Evolutionary conservation across 92 coral and sea anemone genomes (phyloP), one percentile per base, ranked within the genome.

Genomic region (Nematostella vectensis): DNA sequence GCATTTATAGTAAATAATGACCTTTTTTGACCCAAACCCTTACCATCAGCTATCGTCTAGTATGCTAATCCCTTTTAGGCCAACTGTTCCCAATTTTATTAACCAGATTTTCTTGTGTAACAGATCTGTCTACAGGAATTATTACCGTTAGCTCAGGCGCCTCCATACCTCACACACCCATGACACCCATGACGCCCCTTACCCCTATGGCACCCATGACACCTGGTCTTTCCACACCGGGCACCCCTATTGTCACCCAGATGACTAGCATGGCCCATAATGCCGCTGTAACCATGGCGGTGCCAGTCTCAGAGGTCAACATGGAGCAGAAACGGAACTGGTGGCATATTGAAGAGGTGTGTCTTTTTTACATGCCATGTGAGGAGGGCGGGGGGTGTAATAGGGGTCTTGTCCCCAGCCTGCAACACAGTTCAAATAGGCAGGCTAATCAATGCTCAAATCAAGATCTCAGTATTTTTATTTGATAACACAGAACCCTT

Each of bases 341-440:
- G 98, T 91, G 98, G 95, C 96, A 91, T 67, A 74, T 91, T 50
- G 98, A 91, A 59, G 98, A 91, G 93, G 98, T 86, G 66, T 19
- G n/a, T 25, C 18, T 16, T 15, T 51, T 10, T 11, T 4, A 50
- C 12, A 50, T 13, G n/a, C n/a, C n/a, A n/a, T n/a, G n/a, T n/a
- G n/a, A n/a, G n/a, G n/a, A n/a, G n/a, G n/a, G n/a, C n/a, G n/a
- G n/a, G n/a, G n/a, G n/a, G n/a, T n/a, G n/a, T n/a, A n/a, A n/a
- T n/a, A n/a, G n/a, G n/a, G n/a, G n/a, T n/a, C n/a, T n/a, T n/a
- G n/a, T n/a, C n/a, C n/a, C n/a, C n/a, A n/a, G n/a, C n/a, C n/a
- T n/a, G n/a, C n/a, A n/a, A n/a, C n/a, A n/a, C n/a, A n/a, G n/a
- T n/a, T n/a, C n/a, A n/a, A n/a, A n/a, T n/a, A n/a, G n/a, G n/a